These are phyloP conservation scores for Archilochus colubris DNA, from an alignment of 2,113 vertebrate genomes.

Conservation along the genomic window DNA sequence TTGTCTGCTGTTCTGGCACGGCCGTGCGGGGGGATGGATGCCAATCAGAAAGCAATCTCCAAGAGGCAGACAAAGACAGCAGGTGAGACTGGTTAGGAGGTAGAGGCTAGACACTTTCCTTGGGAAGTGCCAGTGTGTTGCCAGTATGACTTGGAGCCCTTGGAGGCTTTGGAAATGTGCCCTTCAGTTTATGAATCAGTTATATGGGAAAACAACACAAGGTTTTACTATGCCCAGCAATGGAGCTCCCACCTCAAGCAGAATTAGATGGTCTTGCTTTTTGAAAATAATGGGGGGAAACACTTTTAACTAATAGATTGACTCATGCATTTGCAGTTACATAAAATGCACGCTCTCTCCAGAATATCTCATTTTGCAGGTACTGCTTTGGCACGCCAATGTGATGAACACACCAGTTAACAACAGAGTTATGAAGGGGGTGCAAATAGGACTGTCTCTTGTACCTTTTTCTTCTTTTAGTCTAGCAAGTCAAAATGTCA, in stretches of 20 bases:
- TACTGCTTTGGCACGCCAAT: neutral
- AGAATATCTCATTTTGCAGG: neutral
- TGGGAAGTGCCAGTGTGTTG: neutral
- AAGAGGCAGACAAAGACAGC: conserved; percentile 56
- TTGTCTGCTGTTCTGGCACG: conserved; percentile 70
- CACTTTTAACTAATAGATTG: conserved; percentile 14
- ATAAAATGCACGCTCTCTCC: conserved; percentile 22
- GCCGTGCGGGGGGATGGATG: neutral
- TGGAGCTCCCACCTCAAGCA: neutral
- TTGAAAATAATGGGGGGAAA: neutral
- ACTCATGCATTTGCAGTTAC: neutral
- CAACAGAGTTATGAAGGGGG: neutral
- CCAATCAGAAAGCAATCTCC: conserved; percentile 40
- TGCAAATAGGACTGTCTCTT: neutral
- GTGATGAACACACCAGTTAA: neutral
- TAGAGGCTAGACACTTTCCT: neutral
- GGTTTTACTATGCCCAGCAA: neutral
- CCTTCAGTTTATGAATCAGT: neutral
- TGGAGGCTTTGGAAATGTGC: conserved; percentile 8
- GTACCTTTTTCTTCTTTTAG: neutral
- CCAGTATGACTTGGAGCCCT: neutral
- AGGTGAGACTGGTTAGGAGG: conserved; percentile 52
- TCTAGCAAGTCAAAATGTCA: neutral
- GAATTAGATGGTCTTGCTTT: neutral
- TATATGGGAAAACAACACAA: neutral